Conservation (phyloP, 2,888 invertebrate species). For the Ethmia dodecea region DNA sequence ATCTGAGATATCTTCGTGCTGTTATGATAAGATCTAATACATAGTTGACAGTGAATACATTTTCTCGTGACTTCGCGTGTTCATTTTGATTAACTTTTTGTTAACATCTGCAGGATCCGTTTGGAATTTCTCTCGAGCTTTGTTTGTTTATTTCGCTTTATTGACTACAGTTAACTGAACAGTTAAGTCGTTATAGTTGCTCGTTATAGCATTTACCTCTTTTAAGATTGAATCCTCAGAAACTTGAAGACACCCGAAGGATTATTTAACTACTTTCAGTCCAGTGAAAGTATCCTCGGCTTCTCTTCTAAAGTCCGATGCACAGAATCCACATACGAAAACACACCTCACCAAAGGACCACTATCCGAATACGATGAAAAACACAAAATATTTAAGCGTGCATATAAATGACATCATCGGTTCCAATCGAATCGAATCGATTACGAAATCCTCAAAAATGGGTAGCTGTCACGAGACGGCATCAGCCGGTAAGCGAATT, state of each 20-base stretch:
- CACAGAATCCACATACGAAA: slow-evolving; percentile 38
- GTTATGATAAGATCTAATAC: slow-evolving; percentile 4
- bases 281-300: slow-evolving; percentile 76
- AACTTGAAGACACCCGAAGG: slow-evolving; percentile 64
- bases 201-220: slow-evolving; percentile 41
- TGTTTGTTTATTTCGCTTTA: not conserved
- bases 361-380: slow-evolving; percentile 29
- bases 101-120: not conserved
- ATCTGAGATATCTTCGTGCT: slow-evolving; percentile 7
- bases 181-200: not conserved
- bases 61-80: slow-evolving; percentile 12
- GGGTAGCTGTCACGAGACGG: slow-evolving; percentile 39
- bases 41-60: slow-evolving; percentile 5
- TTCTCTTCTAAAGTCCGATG: slow-evolving; percentile 39
- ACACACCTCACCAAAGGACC: slow-evolving; percentile 29
- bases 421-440: slow-evolving; percentile 33
- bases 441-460: slow-evolving; percentile 41
- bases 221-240: slow-evolving; percentile 38
- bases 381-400: slow-evolving; percentile 18
- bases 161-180: not conserved
- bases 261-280: slow-evolving; percentile 71
- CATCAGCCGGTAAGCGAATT: slow-evolving; percentile 15
- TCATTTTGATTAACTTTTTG: slow-evolving; percentile 6
- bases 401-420: slow-evolving; percentile 38
- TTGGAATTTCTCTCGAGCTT: slow-evolving; percentile 1